Percentiles rank a stretch among this genome's conserved stretches.
Evolutionary conservation across 2,797 vertebrate genomes (phyloP).

Genomic region (Eospalax fontanierii): DNA sequence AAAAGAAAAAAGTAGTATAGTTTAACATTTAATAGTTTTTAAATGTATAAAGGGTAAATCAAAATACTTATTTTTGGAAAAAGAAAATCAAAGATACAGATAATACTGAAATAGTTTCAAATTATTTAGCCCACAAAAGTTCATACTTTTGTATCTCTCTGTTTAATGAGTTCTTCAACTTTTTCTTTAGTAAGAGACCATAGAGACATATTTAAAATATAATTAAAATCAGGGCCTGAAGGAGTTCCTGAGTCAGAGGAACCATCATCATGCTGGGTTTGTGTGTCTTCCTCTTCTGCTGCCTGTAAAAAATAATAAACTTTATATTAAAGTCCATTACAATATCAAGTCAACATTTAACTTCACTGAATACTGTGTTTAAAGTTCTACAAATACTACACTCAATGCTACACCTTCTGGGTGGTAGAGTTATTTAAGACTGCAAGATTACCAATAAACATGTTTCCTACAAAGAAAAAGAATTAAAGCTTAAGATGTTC

Average conservation of each 20-base stretch:
- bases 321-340: conserved; percentile 78
- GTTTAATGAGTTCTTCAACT: conserved; percentile 97
- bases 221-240: conserved; percentile 98
- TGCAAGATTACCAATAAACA: conserved; percentile 68
- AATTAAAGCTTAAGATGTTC: conserved; percentile 42
- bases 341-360: conserved; percentile 67
- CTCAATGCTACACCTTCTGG: conserved; percentile 65
- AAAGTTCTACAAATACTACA: conserved; percentile 64
- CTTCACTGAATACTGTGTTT: conserved; percentile 57
- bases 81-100: conserved; percentile 69
- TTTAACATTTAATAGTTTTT: conserved; percentile 62
- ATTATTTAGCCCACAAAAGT: conserved; percentile 73
- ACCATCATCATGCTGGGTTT: conserved; percentile 94
- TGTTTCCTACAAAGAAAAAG: conserved; percentile 56
- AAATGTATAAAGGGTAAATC: conserved; percentile 70
- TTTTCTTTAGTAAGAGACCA: conserved; percentile 99
- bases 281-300: conserved; percentile 94
- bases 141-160: conserved; percentile 97
- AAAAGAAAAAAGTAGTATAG: conserved; percentile 55
- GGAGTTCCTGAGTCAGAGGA: conserved; percentile 94
- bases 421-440: conserved; percentile 46
- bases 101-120: conserved; percentile 73
- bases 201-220: conserved; percentile 99
- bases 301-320: conserved; percentile 88
- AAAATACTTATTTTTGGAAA: conserved; percentile 78